A percentile compares a stretch with the other conserved stretches of the same genome.
phyloP scores from a whole-genome alignment of 2,113 vertebrate genomes.

The Nerophis lumbriciformis region DNA sequence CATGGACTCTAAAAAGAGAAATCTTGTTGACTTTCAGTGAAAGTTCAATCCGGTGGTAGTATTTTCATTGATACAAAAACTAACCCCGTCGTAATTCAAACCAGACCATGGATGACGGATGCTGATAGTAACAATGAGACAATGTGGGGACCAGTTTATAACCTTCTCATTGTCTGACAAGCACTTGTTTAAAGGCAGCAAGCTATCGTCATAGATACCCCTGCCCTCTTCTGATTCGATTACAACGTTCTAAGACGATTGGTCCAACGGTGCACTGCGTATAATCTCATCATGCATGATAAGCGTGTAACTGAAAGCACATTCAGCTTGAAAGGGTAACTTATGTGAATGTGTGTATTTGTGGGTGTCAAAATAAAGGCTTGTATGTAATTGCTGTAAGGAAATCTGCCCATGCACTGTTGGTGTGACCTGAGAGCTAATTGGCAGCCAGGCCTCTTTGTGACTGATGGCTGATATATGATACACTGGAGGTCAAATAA shows the following conservation, averaged over 20 bases:
- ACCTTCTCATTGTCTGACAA: constrained; percentile 60
- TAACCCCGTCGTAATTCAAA: constrained; percentile 1
- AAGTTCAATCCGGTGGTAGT: background rate
- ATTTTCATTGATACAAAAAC: background rate
- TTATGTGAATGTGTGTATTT: constrained; percentile 65
- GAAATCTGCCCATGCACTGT: constrained; percentile 34
- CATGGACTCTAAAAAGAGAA: background rate
- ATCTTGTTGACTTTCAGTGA: constrained; percentile 15
- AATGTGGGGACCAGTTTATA: constrained; percentile 28
- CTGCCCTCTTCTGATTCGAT: constrained; percentile 66
- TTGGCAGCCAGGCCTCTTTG: too few relatives aligned
- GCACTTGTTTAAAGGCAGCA: constrained; percentile 49
- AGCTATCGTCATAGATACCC: constrained; percentile 42
- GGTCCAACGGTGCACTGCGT: constrained; percentile 54
- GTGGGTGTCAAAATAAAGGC: too few relatives aligned
- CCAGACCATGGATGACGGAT: background rate
- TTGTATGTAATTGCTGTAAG: constrained; percentile 68
- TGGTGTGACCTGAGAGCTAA: background rate
- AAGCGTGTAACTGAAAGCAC: constrained; percentile 69
- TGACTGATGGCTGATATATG: too few relatives aligned
- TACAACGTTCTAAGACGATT: constrained; percentile 60
- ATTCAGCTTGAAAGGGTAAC: constrained; percentile 65
- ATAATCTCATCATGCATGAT: constrained; percentile 65
- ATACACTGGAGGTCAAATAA: too few relatives aligned
- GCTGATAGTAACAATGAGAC: background rate